phyloP scores from a whole-genome alignment of 1,140 invertebrate species.

The Leptonema lineaticorne region DNA sequence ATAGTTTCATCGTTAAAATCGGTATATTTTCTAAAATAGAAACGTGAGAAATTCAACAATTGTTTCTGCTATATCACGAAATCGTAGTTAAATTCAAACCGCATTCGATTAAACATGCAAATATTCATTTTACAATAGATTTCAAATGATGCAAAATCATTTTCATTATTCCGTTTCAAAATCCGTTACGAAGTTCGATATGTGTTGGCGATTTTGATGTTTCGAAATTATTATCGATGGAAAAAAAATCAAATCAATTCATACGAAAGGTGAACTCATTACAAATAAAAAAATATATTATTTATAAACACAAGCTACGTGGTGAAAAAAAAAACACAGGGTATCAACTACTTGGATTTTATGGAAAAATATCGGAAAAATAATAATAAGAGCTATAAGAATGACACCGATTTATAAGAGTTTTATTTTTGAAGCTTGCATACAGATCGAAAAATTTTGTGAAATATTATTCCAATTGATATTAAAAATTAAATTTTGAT shows the following conservation, averaged over 20 bases:
- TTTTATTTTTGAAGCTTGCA: conserved; percentile 2
- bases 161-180: neutral
- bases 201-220: too few relatives aligned
- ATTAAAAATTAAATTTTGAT: too few relatives aligned
- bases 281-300: conserved; percentile 4
- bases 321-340: too few relatives aligned
- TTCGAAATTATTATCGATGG: neutral
- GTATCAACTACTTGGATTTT: neutral
- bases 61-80: neutral
- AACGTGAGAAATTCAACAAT: conserved; percentile 5
- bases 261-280: neutral
- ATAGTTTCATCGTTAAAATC: too few relatives aligned
- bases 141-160: neutral
- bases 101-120: neutral
- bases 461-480: neutral
- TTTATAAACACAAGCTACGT: conserved; percentile 13
- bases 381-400: conserved; percentile 2
- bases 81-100: neutral
- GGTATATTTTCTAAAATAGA: too few relatives aligned
- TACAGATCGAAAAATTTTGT: neutral
- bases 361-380: conserved; percentile 2
- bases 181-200: neutral
- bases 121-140: neutral
- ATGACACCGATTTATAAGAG: conserved; percentile 14
- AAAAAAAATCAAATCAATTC: neutral